phyloP scores from a whole-genome alignment of 1,140 invertebrate species.

The Meloidogyne exigua region DNA sequence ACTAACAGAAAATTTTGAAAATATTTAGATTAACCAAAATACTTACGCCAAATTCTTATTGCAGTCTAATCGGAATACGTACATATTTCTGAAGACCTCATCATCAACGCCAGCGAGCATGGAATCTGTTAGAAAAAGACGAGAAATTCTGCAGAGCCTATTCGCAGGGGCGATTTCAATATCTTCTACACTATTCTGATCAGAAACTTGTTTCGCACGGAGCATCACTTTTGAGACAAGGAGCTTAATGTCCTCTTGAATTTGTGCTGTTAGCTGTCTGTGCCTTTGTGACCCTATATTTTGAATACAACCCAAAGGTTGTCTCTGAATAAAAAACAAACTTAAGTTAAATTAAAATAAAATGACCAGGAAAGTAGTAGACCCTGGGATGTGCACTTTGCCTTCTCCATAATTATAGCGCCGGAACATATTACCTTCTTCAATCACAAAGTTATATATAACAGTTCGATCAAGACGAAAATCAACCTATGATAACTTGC shows the following conservation, averaged over 20 bases:
- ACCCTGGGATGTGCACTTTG: background rate
- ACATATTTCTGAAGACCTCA: slow-evolving; percentile 7
- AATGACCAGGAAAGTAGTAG: slow-evolving; percentile 11
- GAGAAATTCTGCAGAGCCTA: slow-evolving; percentile 6
- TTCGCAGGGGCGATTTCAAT: background rate
- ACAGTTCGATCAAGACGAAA: background rate
- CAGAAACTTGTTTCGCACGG: background rate
- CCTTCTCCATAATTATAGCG: background rate
- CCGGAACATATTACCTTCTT: slow-evolving; percentile 9
- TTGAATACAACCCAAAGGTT: background rate
- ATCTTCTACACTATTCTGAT: background rate
- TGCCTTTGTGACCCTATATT: background rate
- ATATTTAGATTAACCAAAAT: background rate
- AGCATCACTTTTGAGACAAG: background rate
- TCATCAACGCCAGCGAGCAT: slow-evolving; percentile 11
- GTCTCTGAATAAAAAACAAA: background rate
- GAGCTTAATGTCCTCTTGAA: background rate
- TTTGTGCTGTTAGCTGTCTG: background rate
- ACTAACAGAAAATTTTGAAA: background rate
- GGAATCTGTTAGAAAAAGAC: slow-evolving; percentile 14
- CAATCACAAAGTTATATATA: slow-evolving; percentile 1
- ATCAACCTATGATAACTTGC: background rate
- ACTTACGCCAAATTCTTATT: background rate
- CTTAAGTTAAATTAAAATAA: background rate
- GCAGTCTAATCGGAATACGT: background rate